Evolutionary conservation across 2,888 invertebrate genomes (phyloP), one percentile per base, ranked within the genome.

Genomic region (Brassicogethes aeneus): DNA sequence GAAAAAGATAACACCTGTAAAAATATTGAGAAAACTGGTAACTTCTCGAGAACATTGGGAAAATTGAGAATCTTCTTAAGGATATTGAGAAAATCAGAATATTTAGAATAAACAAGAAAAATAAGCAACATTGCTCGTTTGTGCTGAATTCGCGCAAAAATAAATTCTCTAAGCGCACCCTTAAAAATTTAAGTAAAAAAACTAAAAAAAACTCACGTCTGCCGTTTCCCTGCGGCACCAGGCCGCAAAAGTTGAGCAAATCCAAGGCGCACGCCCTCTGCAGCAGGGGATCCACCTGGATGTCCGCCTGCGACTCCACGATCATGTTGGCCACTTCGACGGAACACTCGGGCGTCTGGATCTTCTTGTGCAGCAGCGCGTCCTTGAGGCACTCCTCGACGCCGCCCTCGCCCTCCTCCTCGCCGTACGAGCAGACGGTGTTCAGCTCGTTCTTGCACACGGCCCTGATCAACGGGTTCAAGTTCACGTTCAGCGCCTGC

Each of bases 351-450:
- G 77, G 76, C 17, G 82, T 82, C 46, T 80, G 78, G 39, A 89
- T 82, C 60, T 77, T 76, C 50, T 80, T 82, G 53, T 78, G 77
- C 42, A 87, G 71, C 41, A 89, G 79, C 10, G 86, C 83, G 52
- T 80, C 79, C 69, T 95, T 96, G 29, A 97, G 71, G 68, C 97
- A 97, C 69, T 96, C 95, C 65, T 93, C 88, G 0, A 87, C 82
- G 65, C 76, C 68, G 8, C 79, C 79, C 30, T 67, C 68, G 41
- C 69, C 69, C 2, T 77, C 76, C 36, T 76, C 72, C 36, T 69
- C 66, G 15, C 69, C 70, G 8, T 68, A 62, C 41, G 71, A 66
- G 64, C 83, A 83, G 45, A 83, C 75, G 2, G 78, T 77, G 55
- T 79, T 73, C 53, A 83, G 76, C 68, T 83, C 83, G 3, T 77